Base-by-base conservation (phyloP, 1,140 invertebrate species). In the Maniola jurtina region DNA sequence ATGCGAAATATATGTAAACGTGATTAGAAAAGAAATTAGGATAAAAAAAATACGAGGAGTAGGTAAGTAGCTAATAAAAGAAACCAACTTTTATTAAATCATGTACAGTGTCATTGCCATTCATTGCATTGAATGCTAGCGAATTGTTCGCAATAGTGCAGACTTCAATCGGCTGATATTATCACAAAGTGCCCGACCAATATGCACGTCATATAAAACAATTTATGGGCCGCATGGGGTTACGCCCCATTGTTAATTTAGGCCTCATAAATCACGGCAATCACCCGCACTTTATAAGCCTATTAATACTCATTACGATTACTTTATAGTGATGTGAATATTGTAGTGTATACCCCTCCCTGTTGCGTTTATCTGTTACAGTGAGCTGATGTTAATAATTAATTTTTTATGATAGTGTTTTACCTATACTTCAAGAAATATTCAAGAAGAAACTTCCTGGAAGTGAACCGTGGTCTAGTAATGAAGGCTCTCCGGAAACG, bases 231-330 rank as follows among this genome's bases (percentile, higher is more conserved):
- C 54, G 67, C 59, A 65, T 73, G 71, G 75, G 71, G 71, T 77
- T 75, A 79, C 76, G 74, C 78, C 73, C 77, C 78, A 72, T 75
- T 76, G 75, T 82, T 76, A 75, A 77, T 82, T 81, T 75, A 76
- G 75, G 73, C 70, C 64, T 66, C 71, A 84, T 86, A 80, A 85
- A 86, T 88, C 79, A 75, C 74, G 66, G 70, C 71, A 66, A 72
- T 75, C 71, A 74, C 72, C 76, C 73, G 54, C 66, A 54, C 66
- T 81, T 81, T 77, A 61, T 58, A 78, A 71, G 61, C 75, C 75
- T 66, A 73, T 72, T 76, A 73, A 75, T 71, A 70, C 62, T 75
- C 60, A 76, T 80, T 78, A 65, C 57, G 34, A 66, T 70, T 62
- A 64, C 48, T 65, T 61, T 68, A 63, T 68, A 48, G 56, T 66